Evolutionary conservation across 2,797 vertebrate genomes (phyloP).

Genomic region (Lerista edwardsae): DNA sequence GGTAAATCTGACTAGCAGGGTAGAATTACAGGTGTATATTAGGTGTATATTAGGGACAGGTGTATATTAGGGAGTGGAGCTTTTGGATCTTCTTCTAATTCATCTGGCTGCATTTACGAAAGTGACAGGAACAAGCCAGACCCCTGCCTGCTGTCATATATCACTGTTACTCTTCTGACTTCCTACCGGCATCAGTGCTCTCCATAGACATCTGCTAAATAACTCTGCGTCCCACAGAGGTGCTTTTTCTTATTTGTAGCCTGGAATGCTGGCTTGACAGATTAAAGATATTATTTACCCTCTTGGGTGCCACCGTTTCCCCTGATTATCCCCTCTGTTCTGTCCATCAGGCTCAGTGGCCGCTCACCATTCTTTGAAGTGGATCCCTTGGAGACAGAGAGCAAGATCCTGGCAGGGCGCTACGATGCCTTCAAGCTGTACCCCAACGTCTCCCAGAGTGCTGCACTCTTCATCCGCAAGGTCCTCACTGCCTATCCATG

Average conservation of each 20-base stretch:
- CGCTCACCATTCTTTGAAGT: constrained; percentile 89
- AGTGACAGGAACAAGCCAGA: background rate
- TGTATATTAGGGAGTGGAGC: background rate
- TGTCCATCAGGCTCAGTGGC: constrained; percentile 88
- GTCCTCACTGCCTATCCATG: constrained; percentile 94
- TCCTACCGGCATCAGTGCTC: background rate
- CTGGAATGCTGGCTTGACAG: background rate
- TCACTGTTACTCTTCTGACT: background rate
- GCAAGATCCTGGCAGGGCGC: constrained; percentile 90
- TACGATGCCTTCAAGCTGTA: constrained; percentile 96
- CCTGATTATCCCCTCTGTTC: background rate
- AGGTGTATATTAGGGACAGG: background rate
- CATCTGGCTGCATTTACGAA: background rate
- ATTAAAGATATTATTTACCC: background rate
- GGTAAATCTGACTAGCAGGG: background rate
- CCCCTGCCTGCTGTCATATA: background rate
- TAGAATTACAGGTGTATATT: background rate
- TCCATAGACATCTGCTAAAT: background rate
- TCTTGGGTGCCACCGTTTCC: background rate
- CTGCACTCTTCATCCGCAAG: constrained; percentile 95
- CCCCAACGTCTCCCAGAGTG: constrained; percentile 97
- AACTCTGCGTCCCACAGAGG: background rate
- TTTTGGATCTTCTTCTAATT: background rate
- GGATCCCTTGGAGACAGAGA: constrained; percentile 89
- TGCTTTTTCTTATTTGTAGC: background rate